Evolutionary conservation across 2,888 invertebrate species (phyloP).

Genomic region (Nyleta sp.): DNA sequence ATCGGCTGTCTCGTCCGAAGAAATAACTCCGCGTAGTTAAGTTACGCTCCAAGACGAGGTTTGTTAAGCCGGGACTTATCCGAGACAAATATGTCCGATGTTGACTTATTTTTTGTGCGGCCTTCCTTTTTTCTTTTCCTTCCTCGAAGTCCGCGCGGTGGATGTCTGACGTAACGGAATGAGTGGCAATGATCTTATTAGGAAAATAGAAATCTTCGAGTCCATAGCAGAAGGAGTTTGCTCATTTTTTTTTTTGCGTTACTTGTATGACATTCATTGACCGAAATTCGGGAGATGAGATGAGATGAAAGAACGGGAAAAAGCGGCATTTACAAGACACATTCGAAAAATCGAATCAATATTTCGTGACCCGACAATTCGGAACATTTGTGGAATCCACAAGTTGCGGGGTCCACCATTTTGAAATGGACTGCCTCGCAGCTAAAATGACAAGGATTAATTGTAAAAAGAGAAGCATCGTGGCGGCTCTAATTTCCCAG

Average conservation of each 20-base stretch:
- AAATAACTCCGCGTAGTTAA: constrained; percentile 20
- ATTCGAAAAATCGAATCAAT: too few relatives aligned
- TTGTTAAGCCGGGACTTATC: constrained; percentile 35
- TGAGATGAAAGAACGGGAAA: too few relatives aligned
- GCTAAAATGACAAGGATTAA: constrained; percentile 49
- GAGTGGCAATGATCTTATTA: constrained; percentile 49
- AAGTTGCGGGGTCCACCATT: constrained; percentile 2
- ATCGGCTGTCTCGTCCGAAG: constrained; percentile 10
- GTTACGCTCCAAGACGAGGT: constrained; percentile 11
- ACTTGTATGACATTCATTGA: too few relatives aligned
- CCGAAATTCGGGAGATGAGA: too few relatives aligned
- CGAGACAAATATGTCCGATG: constrained; percentile 33
- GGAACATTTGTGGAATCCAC: too few relatives aligned
- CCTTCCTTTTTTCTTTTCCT: constrained; percentile 12
- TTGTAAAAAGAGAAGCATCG: constrained; percentile 42
- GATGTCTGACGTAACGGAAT: constrained; percentile 39
- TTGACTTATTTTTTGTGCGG: constrained; percentile 20
- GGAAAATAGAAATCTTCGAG: constrained; percentile 52
- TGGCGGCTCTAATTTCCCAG: constrained; percentile 44
- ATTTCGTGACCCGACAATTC: too few relatives aligned
- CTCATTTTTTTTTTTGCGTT: too few relatives aligned
- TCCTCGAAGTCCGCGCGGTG: constrained; percentile 11
- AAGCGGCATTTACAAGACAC: too few relatives aligned
- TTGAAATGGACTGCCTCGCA: constrained; percentile 24
- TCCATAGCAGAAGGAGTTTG: too few relatives aligned